Evolutionary conservation across 2,113 vertebrate genomes (phyloP).

Genomic region (Engystomops pustulosus): DNA sequence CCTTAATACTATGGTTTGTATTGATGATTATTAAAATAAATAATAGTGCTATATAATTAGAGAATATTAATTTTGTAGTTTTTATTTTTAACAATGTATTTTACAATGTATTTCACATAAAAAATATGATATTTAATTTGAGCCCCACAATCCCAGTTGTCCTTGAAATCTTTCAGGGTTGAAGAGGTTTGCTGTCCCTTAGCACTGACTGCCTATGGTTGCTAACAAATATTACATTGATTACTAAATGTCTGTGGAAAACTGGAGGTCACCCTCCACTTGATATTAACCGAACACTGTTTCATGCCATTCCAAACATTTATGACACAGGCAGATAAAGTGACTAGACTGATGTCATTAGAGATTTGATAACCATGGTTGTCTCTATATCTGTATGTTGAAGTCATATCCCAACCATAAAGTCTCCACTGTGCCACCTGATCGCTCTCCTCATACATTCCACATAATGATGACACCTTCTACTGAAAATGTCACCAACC

Average conservation of each 20-base stretch:
- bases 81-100: too few species aligned
- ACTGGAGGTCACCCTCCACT: slow-evolving; percentile 32
- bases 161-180: neutral
- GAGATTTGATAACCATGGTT: slow-evolving; percentile 21
- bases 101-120: neutral
- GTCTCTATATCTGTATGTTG: slow-evolving; percentile 57
- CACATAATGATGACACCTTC: slow-evolving; percentile 56
- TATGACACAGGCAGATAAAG: slow-evolving; percentile 41
- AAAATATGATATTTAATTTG: neutral
- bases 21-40: too few species aligned
- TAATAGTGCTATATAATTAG: too few species aligned
- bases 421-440: slow-evolving; percentile 54
- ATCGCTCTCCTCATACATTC: slow-evolving; percentile 57
- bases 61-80: too few species aligned
- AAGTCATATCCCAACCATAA: slow-evolving; percentile 54
- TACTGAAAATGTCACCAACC: slow-evolving; percentile 56
- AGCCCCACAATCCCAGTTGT: neutral
- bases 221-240: neutral
- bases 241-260: neutral
- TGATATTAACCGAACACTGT: neutral
- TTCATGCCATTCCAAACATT: slow-evolving; percentile 19
- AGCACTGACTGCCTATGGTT: neutral
- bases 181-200: neutral
- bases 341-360: slow-evolving; percentile 42
- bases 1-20: too few species aligned